These are phyloP conservation scores for Lutjanus erythropterus DNA, from an alignment of 2,113 vertebrate genomes.

Conservation along the genomic window DNA sequence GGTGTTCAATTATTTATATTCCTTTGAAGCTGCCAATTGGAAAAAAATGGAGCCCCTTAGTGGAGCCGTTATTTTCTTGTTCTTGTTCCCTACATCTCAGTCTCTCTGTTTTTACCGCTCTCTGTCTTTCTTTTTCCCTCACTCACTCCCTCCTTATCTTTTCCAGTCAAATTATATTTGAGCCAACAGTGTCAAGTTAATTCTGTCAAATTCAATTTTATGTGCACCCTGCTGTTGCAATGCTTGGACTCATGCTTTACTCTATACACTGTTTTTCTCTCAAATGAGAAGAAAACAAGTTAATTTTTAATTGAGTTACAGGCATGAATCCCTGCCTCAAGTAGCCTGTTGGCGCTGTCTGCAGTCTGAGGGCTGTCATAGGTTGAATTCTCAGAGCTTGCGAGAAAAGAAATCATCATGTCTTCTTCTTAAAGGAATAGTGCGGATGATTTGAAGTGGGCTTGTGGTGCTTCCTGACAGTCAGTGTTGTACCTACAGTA, in stretches of 20 bases:
- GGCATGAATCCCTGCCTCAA: conserved; percentile 16
- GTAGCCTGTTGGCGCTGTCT: conserved; percentile 30
- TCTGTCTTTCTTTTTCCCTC: conserved; percentile 18
- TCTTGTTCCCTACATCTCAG: conserved; percentile 4
- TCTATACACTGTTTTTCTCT: conserved; percentile 5
- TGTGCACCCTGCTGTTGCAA: conserved; percentile 39
- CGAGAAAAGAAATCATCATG: neutral
- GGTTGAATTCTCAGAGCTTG: conserved; percentile 22
- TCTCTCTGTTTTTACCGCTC: conserved; percentile 27
- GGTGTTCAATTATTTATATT: conserved; percentile 89
- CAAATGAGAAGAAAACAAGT: conserved; percentile 61
- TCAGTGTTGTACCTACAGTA: too few species aligned
- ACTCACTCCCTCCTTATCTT: conserved; percentile 40
- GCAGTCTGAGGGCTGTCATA: neutral
- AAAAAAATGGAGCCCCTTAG: conserved; percentile 81
- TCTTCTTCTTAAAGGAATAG: too few species aligned
- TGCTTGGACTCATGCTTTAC: conserved; percentile 18
- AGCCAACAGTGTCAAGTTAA: conserved; percentile 50
- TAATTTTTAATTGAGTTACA: conserved; percentile 57
- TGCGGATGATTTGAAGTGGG: too few species aligned
- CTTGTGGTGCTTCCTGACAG: too few species aligned
- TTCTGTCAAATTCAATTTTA: conserved; percentile 57
- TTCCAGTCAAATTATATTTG: conserved; percentile 48
- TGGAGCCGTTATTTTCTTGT: conserved; percentile 77
- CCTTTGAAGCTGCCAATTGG: conserved; percentile 86